phyloP scores from a whole-genome alignment of 92 coral and sea anemone species.

The Muricea muricata region DNA sequence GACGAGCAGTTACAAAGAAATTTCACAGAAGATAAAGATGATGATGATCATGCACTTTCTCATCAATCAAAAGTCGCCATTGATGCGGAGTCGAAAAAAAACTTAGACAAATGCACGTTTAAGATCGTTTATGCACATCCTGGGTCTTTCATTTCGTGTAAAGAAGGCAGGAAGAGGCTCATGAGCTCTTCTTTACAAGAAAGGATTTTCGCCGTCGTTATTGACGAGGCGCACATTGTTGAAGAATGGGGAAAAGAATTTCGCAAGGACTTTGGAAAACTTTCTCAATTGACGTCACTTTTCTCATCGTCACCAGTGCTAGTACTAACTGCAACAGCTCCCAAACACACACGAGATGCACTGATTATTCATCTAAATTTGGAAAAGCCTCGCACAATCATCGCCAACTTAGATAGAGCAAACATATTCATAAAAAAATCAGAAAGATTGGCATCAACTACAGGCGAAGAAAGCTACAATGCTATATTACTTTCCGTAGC shows the following conservation, averaged over 20 bases:
- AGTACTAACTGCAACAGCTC: too few species aligned
- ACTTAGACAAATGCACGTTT: neutral
- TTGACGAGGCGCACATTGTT: slow-evolving; percentile 64
- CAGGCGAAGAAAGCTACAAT: slow-evolving; percentile 53
- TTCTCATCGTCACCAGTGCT: slow-evolving; percentile 33
- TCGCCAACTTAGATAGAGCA: neutral
- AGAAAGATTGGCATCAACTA: slow-evolving; percentile 41
- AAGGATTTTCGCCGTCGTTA: slow-evolving; percentile 18
- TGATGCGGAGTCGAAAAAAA: neutral
- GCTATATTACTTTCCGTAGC: slow-evolving; percentile 26
- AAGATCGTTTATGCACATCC: slow-evolving; percentile 55
- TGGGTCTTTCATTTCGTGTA: slow-evolving; percentile 58
- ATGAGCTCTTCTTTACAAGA: slow-evolving; percentile 18
- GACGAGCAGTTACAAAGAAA: neutral
- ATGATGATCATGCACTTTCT: neutral
- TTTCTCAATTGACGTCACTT: slow-evolving; percentile 50
- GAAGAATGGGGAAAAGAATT: too few species aligned
- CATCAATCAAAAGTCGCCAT: neutral
- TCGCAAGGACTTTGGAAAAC: slow-evolving; percentile 38
- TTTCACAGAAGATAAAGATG: neutral
- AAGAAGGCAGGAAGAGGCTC: slow-evolving; percentile 45
- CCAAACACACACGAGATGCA: slow-evolving; percentile 28
- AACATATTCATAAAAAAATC: slow-evolving; percentile 17
- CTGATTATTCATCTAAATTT: neutral
- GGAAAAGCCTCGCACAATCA: neutral